phyloP scores from a whole-genome alignment of 2,888 invertebrate genomes.

The Chaetoderma sp. region DNA sequence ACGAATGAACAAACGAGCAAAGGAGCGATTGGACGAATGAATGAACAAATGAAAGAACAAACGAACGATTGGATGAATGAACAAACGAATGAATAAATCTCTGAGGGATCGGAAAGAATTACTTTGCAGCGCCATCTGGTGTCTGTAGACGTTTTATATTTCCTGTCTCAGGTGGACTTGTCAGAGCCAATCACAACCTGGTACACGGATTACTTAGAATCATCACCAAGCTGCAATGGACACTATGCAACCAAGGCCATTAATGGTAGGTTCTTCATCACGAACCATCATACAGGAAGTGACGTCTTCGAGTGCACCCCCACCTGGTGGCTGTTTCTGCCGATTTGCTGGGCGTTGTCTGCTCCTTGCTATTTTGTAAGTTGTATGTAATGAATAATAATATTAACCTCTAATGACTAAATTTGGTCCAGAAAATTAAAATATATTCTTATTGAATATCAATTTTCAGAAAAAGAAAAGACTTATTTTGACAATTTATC shows the following conservation, averaged over 20 bases:
- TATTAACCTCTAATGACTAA: neutral
- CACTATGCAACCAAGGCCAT: slow-evolving; percentile 32
- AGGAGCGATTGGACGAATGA: too few relatives aligned
- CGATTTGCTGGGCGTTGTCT: slow-evolving; percentile 36
- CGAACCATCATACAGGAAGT: slow-evolving; percentile 35
- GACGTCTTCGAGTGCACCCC: slow-evolving; percentile 39
- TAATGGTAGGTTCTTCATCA: slow-evolving; percentile 36
- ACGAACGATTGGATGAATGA: too few relatives aligned
- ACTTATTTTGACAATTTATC: too few relatives aligned
- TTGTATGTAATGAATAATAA: neutral
- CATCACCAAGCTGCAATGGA: slow-evolving; percentile 40
- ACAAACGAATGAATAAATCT: too few relatives aligned
- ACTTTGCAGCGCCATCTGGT: too few relatives aligned
- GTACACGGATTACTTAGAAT: slow-evolving; percentile 35
- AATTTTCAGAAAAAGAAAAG: too few relatives aligned
- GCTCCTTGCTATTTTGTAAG: slow-evolving; percentile 40
- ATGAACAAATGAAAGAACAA: too few relatives aligned
- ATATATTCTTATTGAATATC: too few relatives aligned
- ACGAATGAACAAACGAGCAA: too few relatives aligned
- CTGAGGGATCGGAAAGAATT: too few relatives aligned
- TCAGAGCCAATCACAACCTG: slow-evolving; percentile 33
- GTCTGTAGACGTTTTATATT: too few relatives aligned
- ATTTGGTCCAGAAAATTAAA: too few relatives aligned
- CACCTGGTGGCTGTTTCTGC: slow-evolving; percentile 36
- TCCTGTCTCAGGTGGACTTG: slow-evolving; percentile 37